phyloP scores from a whole-genome alignment of 2,888 invertebrate genomes.

The Megalurothrips usitatus region DNA sequence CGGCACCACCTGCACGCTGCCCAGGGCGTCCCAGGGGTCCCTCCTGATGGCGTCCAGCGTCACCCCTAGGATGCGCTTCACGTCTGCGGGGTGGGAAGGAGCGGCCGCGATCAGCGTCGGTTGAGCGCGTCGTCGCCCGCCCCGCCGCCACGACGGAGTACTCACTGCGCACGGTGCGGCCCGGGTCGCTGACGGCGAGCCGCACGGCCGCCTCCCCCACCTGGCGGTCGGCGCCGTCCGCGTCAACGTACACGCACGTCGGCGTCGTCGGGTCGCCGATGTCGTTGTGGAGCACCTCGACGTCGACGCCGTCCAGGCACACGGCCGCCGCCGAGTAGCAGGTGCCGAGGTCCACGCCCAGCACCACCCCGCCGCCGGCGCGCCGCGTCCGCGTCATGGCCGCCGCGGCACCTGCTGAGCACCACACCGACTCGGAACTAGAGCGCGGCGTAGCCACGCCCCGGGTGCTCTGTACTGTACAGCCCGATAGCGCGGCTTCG shows the following conservation, averaged over 20 bases:
- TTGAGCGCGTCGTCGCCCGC: background rate
- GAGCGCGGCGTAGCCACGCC: too few relatives aligned
- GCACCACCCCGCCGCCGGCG: background rate
- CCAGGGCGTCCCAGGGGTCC: background rate
- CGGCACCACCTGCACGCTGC: too few relatives aligned
- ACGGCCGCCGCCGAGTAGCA: background rate
- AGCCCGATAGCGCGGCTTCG: too few relatives aligned
- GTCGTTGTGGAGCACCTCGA: background rate
- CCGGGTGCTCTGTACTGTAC: too few relatives aligned
- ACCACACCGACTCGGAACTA: too few relatives aligned
- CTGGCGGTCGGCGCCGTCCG: background rate
- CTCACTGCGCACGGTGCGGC: background rate
- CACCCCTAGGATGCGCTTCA: background rate
- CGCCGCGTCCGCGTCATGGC: background rate
- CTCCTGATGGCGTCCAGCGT: background rate
- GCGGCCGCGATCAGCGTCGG: background rate
- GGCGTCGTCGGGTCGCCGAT: background rate
- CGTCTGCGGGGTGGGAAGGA: background rate
- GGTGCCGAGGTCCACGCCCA: slow-evolving; percentile 10
- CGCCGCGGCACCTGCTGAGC: too few relatives aligned
- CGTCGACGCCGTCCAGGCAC: background rate
- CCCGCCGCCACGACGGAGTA: background rate
- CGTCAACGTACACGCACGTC: background rate
- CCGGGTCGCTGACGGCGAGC: background rate
- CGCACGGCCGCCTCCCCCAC: background rate